phyloP scores from a whole-genome alignment of 1,140 invertebrate species.

The Parapsyche elsis region DNA sequence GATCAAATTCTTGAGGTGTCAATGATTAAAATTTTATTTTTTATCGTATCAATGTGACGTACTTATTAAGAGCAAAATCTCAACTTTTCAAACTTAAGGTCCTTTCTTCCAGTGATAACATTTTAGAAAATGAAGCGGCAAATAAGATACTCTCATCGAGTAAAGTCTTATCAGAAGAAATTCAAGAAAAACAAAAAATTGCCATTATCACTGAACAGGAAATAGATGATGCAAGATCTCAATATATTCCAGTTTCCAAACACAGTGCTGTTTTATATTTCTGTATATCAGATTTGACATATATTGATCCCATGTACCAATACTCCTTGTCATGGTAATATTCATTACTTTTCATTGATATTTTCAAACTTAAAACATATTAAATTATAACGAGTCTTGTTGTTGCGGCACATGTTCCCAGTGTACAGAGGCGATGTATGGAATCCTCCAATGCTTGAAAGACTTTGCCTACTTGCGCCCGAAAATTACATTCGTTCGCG shows the following conservation, averaged over 20 bases:
- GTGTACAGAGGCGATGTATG: no score
- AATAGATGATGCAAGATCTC: conserved; percentile 85
- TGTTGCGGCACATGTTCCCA: no score
- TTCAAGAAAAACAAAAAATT: conserved; percentile 87
- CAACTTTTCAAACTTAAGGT: conserved; percentile 68
- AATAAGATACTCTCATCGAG: conserved; percentile 93
- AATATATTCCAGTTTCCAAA: conserved; percentile 87
- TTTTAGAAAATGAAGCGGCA: conserved; percentile 95
- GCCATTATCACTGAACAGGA: conserved; percentile 77
- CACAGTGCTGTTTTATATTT: conserved; percentile 93
- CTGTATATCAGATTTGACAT: conserved; percentile 88
- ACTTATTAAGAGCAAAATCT: neutral
- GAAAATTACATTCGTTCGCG: no score
- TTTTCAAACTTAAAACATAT: no score
- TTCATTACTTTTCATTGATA: neutral
- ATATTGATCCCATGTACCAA: conserved; percentile 97
- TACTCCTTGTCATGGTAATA: conserved; percentile 84
- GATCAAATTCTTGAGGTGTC: conserved; percentile 87
- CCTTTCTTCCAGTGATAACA: conserved; percentile 91
- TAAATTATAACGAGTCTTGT: no score
- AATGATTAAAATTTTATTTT: neutral
- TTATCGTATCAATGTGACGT: neutral
- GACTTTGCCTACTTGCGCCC: no score
- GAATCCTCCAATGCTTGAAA: no score
- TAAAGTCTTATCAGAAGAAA: conserved; percentile 87